phyloP scores from a whole-genome alignment of 1,140 invertebrate species.

The Caenorhabditis briggsae region DNA sequence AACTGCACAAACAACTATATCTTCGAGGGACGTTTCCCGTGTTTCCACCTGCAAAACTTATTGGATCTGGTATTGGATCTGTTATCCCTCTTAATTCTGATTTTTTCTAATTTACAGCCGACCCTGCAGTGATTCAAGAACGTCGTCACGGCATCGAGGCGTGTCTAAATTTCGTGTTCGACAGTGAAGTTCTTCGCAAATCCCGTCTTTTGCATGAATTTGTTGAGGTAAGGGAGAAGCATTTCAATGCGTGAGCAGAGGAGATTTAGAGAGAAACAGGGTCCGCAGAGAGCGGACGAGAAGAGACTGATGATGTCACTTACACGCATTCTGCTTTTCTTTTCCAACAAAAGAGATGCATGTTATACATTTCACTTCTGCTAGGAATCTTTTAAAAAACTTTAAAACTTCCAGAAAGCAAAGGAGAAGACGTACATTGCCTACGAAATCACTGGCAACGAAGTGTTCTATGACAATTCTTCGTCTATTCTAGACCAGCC shows the following conservation, averaged over 20 bases:
- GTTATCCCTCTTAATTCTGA: background rate
- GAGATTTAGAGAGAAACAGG: constrained; percentile 1
- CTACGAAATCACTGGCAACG: constrained; percentile 17
- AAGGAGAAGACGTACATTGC: constrained; percentile 39
- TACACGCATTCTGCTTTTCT: background rate
- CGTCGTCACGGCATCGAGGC: constrained; percentile 26
- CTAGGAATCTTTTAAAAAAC: background rate
- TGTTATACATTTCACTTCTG: too few species aligned
- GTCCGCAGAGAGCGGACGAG: background rate
- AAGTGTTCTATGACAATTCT: constrained; percentile 35
- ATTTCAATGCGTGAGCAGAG: background rate
- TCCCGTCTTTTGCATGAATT: constrained; percentile 49
- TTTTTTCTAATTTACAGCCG: constrained; percentile 1
- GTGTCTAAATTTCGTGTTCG: constrained; percentile 41
- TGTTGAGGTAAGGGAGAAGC: constrained; percentile 8
- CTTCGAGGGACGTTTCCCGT: constrained; percentile 47
- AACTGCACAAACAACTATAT: constrained; percentile 54
- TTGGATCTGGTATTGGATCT: constrained; percentile 6
- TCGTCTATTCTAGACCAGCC: constrained; percentile 39
- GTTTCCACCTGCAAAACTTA: constrained; percentile 27
- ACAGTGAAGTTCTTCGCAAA: constrained; percentile 55
- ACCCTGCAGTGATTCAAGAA: constrained; percentile 34
- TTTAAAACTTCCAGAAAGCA: constrained; percentile 52
- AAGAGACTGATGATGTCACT: constrained; percentile 51
- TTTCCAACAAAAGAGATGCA: background rate